Conservation (phyloP, 2,888 invertebrate genomes). For the Scaptodrosophila latifasciaeformis region DNA sequence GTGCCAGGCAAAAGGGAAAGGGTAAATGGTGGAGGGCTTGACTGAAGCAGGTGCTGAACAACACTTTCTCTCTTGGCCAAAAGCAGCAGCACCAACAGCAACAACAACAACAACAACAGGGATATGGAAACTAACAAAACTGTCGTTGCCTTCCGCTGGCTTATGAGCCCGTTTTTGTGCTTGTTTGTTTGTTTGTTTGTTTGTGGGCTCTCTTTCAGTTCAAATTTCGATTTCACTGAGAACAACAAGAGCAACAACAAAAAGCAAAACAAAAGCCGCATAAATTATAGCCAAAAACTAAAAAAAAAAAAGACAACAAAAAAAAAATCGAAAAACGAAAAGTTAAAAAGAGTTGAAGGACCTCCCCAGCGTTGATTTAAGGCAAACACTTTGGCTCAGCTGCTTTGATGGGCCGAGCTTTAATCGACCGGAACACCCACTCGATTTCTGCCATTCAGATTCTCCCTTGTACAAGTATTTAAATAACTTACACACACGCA, state of each 20-base stretch:
- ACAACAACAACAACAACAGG: constrained; percentile 12
- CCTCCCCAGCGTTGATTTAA: constrained; percentile 14
- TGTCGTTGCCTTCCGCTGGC: constrained; percentile 23
- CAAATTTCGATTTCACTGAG: constrained; percentile 58
- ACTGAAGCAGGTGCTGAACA: neutral
- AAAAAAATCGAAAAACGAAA: too few relatives aligned
- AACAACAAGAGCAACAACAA: too few relatives aligned
- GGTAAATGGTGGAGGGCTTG: too few relatives aligned
- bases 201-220: constrained; percentile 12
- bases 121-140: constrained; percentile 31
- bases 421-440: constrained; percentile 2
- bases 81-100: constrained; percentile 16
- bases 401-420: constrained; percentile 16
- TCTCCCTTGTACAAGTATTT: neutral
- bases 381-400: constrained; percentile 32
- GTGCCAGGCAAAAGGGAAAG: neutral
- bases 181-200: neutral
- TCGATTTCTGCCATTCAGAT: too few relatives aligned
- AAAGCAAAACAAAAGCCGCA: constrained; percentile 45
- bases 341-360: constrained; percentile 1
- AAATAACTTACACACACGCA: too few relatives aligned
- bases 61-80: neutral
- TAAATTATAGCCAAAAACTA: constrained; percentile 55
- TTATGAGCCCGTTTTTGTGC: neutral
- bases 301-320: too few relatives aligned